Evolutionary conservation across 2,888 invertebrate genomes (phyloP).

Genomic region (Crocallis elinguaria): DNA sequence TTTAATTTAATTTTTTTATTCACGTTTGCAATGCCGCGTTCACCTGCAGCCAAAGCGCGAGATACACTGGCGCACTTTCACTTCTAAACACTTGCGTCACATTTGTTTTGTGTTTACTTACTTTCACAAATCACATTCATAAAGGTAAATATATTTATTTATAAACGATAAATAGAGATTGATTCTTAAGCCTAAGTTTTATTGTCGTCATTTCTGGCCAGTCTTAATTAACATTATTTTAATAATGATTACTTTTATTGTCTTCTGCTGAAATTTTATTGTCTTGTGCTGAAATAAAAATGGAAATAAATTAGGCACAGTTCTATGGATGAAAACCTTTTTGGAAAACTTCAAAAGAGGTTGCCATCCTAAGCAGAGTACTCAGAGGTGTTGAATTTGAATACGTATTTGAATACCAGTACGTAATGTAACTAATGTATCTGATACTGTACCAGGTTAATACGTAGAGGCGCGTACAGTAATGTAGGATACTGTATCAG

Average conservation of each 20-base stretch:
- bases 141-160: slow-evolving; percentile 20
- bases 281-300: slow-evolving; percentile 23
- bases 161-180: slow-evolving; percentile 24
- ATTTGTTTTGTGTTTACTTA: slow-evolving; percentile 45
- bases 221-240: slow-evolving; percentile 34
- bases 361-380: no score
- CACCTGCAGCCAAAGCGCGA: slow-evolving; percentile 49
- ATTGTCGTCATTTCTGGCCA: slow-evolving; percentile 52
- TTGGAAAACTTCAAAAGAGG: no score
- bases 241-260: no score
- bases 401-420: no score
- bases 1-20: slow-evolving; percentile 35
- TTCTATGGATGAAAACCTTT: neutral
- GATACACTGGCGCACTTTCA: slow-evolving; percentile 66
- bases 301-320: neutral
- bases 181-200: slow-evolving; percentile 40
- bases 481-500: no score
- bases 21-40: slow-evolving; percentile 38
- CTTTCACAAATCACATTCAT: slow-evolving; percentile 35
- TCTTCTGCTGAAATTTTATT: no score
- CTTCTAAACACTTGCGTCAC: slow-evolving; percentile 55
- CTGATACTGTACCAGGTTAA: no score
- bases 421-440: no score
- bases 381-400: no score
- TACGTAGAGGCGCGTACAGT: no score